Evolutionary conservation across 2,113 vertebrate genomes (phyloP), one percentile per base, ranked within the genome.

Genomic region (Phrynosoma platyrhinos): DNA sequence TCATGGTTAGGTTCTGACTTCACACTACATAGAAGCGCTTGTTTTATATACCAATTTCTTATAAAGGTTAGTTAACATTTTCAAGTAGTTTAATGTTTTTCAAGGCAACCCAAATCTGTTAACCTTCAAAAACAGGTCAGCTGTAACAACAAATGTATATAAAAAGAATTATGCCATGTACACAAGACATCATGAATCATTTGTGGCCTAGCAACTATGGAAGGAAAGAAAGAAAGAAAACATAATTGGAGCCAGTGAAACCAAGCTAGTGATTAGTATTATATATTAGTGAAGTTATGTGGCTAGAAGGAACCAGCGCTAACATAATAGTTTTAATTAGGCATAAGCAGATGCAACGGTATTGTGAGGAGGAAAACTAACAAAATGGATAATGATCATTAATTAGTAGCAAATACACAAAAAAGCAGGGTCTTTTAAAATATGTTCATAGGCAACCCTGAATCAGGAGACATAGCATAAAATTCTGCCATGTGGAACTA

Each of bases 21-120:
- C 42, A 83, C 58, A 88, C 53, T 55, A 52, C n/a, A 83, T 76
- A 81, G 64, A 75, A 18, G 62, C 4, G 32, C 13, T 88, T 78
- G 9, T 30, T 83, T 69, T 52, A 13, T 40, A 9, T 72, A 27
- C 36, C 85, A 71, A n/a, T 87, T 32, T 79, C n/a, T 79, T 42
- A 76, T 42, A 9, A 27, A 64, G 5, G 25, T 62, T 14, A 68
- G 23, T 76, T 55, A 81, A 25, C 23, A 81, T 71, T 71, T 71
- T 47, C 32, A 78, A 78, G 21, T 30, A 30, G 10, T 68, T 62
- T 47, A 36, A 88, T 55, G 68, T 83, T 42, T n/a, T 30, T 23
- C 23, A 42, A 83, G 13, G 13, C n/a, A 71, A 75, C 62, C 69
- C 13, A 62, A 74, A 74, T n/a, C n/a, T 12, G 32, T 4, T 68